Conservation (phyloP, 2,888 invertebrate species). For the Zaprionus lineosus region DNA sequence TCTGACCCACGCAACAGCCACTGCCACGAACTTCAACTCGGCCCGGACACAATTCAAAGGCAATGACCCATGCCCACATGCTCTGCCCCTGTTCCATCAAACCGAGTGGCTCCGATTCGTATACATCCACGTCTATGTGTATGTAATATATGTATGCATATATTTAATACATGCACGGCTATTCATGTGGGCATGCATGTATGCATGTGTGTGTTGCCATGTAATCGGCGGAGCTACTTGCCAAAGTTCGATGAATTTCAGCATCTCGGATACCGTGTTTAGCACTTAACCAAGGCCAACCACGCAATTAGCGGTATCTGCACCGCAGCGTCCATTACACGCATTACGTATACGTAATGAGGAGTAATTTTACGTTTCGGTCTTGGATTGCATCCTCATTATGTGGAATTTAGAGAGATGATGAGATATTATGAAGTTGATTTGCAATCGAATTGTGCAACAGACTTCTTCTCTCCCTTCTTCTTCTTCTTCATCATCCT, state of each 20-base stretch:
- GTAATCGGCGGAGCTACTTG: slow-evolving; percentile 47
- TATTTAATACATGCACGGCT: neutral
- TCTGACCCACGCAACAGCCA: too few relatives aligned
- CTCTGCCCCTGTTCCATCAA: too few relatives aligned
- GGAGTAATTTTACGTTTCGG: slow-evolving; percentile 11
- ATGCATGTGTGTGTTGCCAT: slow-evolving; percentile 45
- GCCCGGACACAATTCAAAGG: slow-evolving; percentile 14
- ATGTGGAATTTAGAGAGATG: too few relatives aligned
- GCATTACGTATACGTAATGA: slow-evolving; percentile 41
- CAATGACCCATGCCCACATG: slow-evolving; percentile 48
- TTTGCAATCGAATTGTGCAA: too few relatives aligned
- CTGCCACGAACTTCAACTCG: slow-evolving; percentile 10
- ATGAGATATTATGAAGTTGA: too few relatives aligned
- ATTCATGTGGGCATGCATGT: too few relatives aligned
- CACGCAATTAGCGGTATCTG: slow-evolving; percentile 55
- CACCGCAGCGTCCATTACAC: slow-evolving; percentile 3
- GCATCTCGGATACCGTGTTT: slow-evolving; percentile 42
- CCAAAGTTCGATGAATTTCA: slow-evolving; percentile 69
- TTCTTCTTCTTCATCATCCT: too few relatives aligned
- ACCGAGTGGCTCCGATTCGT: too few relatives aligned
- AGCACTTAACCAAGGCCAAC: slow-evolving; percentile 61
- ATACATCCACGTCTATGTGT: neutral
- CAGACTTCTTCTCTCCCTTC: too few relatives aligned
- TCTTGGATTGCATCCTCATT: neutral
- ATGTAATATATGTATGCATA: neutral